These are phyloP conservation scores for Papilio elwesi DNA, from an alignment of 2,888 invertebrate genomes.

Conservation along the genomic window DNA sequence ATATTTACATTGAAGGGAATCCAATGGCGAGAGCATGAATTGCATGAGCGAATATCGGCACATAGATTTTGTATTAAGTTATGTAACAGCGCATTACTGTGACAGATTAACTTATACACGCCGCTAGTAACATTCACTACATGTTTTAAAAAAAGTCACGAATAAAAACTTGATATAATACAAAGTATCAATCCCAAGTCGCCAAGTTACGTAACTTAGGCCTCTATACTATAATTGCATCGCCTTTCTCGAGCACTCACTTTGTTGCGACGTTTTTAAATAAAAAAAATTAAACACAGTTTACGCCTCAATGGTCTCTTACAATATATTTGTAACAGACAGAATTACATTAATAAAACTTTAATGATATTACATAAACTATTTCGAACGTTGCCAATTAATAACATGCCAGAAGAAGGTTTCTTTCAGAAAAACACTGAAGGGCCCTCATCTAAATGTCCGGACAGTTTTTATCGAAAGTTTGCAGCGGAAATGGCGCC, in stretches of 20 bases:
- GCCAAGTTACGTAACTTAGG: not conserved
- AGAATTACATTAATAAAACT: no score
- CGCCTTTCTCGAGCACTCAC: not conserved
- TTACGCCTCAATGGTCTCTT: not conserved
- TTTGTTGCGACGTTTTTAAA: not conserved
- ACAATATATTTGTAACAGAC: no score
- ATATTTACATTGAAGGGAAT: no score
- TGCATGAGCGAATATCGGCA: no score
- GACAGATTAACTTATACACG: no score
- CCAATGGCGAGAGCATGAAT: no score
- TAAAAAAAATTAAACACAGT: not conserved
- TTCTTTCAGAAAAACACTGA: not conserved
- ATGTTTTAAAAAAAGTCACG: not conserved
- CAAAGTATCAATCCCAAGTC: constrained; percentile 2
- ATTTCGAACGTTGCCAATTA: not conserved
- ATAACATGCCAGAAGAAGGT: not conserved
- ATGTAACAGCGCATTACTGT: no score
- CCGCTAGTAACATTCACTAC: no score
- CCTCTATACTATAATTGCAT: constrained; percentile 9
- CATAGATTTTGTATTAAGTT: no score
- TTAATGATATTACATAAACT: no score
- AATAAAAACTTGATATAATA: constrained; percentile 2
- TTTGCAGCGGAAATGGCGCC: not conserved
- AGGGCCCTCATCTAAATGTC: not conserved
- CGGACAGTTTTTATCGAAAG: not conserved